These are phyloP conservation scores for Sebastes variabilis DNA, from an alignment of 2,797 vertebrate genomes.

Conservation along the genomic window DNA sequence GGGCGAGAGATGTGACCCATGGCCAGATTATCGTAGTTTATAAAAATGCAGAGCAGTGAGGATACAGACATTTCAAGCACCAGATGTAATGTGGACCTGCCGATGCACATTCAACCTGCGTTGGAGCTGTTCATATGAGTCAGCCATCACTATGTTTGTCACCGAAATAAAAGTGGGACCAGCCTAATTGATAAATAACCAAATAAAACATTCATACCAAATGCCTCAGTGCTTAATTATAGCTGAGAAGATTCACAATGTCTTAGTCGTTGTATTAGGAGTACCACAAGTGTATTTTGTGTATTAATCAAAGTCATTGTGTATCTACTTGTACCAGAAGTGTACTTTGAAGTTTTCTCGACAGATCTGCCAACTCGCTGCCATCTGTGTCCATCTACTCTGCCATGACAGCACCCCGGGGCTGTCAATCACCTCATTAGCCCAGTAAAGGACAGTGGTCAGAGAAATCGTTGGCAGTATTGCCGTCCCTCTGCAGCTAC, in stretches of 20 bases:
- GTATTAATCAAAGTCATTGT: background rate
- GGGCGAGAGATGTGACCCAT: background rate
- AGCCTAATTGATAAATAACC: conserved; percentile 2
- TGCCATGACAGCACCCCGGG: background rate
- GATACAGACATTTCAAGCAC: background rate
- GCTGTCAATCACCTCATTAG: conserved; percentile 18
- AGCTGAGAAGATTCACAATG: background rate
- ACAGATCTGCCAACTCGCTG: background rate
- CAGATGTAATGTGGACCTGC: background rate
- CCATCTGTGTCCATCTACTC: background rate
- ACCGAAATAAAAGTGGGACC: background rate
- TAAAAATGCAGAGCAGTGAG: background rate
- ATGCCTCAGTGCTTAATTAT: background rate
- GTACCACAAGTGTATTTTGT: background rate
- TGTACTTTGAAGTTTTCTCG: background rate
- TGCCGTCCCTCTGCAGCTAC: background rate
- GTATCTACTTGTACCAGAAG: background rate
- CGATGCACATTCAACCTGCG: background rate
- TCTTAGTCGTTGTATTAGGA: background rate
- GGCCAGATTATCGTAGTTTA: background rate
- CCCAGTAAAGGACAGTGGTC: background rate
- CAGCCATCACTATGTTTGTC: background rate
- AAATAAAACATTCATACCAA: background rate
- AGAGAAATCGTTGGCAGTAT: background rate
- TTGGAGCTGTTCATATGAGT: background rate